phyloP scores from a whole-genome alignment of 1,140 invertebrate genomes.

The Papilio aristodemus region DNA sequence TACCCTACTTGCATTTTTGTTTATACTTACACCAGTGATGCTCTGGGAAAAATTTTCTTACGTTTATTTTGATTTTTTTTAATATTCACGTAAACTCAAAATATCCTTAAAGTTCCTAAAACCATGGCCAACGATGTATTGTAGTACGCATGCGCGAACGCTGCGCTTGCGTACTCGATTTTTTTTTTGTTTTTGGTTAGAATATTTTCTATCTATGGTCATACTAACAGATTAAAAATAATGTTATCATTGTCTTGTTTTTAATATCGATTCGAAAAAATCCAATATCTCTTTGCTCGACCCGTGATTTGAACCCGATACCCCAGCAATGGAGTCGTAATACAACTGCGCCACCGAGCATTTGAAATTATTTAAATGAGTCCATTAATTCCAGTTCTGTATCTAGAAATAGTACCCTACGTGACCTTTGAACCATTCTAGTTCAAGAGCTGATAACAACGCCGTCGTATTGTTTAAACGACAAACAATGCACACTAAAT shows the following conservation, averaged over 20 bases:
- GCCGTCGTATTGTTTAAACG: background rate
- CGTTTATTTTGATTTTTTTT: background rate
- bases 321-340: too few relatives aligned
- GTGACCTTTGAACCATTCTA: background rate
- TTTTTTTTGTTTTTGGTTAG: background rate
- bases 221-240: background rate
- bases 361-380: too few relatives aligned
- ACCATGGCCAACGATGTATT: background rate
- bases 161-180: background rate
- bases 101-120: background rate
- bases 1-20: too few relatives aligned
- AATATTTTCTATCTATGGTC: constrained; percentile 7
- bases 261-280: too few relatives aligned
- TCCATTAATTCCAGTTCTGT: background rate
- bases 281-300: too few relatives aligned
- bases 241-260: too few relatives aligned
- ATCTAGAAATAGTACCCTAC: background rate
- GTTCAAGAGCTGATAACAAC: background rate
- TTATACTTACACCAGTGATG: too few relatives aligned
- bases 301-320: too few relatives aligned
- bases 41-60: too few relatives aligned
- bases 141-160: background rate
- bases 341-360: too few relatives aligned
- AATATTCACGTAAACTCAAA: background rate
- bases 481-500: background rate